phyloP scores from a whole-genome alignment of 2,888 invertebrate species.

The Thymelicus sylvestris region DNA sequence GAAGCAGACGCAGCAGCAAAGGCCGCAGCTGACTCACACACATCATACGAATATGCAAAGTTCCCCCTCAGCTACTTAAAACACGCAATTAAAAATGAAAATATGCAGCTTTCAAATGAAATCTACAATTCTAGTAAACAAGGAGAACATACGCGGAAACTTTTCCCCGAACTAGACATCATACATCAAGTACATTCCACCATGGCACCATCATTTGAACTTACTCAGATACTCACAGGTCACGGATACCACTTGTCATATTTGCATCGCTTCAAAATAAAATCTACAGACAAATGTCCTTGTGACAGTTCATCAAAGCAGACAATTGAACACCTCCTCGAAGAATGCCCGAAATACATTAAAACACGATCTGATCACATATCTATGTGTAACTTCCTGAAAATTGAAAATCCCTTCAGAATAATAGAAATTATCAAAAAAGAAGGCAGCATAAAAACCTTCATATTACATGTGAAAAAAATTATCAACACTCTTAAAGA shows the following conservation, averaged over 20 bases:
- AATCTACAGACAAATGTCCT: no score
- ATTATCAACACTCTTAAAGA: background rate
- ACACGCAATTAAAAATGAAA: background rate
- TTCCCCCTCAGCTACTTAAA: background rate
- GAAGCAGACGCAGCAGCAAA: conserved; percentile 19
- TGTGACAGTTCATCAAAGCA: background rate
- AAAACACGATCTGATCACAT: background rate
- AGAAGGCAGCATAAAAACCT: background rate
- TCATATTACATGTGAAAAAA: background rate
- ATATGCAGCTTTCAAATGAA: background rate
- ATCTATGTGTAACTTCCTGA: background rate
- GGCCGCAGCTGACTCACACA: conserved; percentile 3
- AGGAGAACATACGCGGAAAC: background rate
- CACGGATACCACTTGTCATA: no score
- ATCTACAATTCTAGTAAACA: background rate
- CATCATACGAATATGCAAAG: conserved; percentile 9
- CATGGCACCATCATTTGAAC: background rate
- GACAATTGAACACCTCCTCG: background rate
- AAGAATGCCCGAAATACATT: conserved; percentile 13
- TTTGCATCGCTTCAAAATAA: no score
- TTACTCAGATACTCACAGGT: no score
- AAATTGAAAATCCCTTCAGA: background rate
- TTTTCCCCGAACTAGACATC: background rate
- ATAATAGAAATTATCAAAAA: background rate
- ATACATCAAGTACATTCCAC: background rate